Evolutionary conservation across 2,888 invertebrate genomes (phyloP).

Genomic region (Chrysodeixis includens): DNA sequence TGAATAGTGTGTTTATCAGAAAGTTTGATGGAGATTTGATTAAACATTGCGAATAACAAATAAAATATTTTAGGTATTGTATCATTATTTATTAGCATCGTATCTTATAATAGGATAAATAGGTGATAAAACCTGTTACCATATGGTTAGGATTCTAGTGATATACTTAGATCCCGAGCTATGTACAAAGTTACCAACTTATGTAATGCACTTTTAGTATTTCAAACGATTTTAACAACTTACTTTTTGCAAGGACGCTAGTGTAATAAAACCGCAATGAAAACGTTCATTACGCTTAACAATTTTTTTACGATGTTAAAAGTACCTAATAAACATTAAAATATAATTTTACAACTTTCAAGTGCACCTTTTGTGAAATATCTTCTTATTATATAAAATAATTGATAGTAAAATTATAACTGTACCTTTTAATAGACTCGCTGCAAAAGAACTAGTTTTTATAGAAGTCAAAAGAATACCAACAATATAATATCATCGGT

Average conservation of each 20-base stretch:
- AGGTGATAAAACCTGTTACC: neutral
- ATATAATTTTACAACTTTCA: neutral
- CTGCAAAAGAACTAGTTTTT: neutral
- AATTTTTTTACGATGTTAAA: neutral
- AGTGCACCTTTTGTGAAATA: neutral
- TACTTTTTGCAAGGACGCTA: slow-evolving; percentile 5
- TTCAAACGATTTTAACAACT: neutral
- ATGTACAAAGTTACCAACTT: slow-evolving; percentile 15
- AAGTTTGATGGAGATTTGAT: neutral
- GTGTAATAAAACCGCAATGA: slow-evolving; percentile 13
- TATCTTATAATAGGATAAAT: neutral
- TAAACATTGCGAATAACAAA: neutral
- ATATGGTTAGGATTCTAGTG: neutral
- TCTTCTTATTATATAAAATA: neutral
- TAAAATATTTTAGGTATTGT: neutral
- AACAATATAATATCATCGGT: neutral
- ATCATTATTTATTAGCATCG: slow-evolving; percentile 1
- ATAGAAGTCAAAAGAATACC: neutral
- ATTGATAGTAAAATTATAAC: neutral
- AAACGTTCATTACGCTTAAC: neutral
- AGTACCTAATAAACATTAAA: neutral
- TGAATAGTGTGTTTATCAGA: neutral
- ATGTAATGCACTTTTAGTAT: slow-evolving; percentile 9
- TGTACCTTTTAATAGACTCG: neutral
- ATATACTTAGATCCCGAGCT: neutral